phyloP scores from a whole-genome alignment of 2,797 vertebrate species.

The Rhynchotus rufescens region DNA sequence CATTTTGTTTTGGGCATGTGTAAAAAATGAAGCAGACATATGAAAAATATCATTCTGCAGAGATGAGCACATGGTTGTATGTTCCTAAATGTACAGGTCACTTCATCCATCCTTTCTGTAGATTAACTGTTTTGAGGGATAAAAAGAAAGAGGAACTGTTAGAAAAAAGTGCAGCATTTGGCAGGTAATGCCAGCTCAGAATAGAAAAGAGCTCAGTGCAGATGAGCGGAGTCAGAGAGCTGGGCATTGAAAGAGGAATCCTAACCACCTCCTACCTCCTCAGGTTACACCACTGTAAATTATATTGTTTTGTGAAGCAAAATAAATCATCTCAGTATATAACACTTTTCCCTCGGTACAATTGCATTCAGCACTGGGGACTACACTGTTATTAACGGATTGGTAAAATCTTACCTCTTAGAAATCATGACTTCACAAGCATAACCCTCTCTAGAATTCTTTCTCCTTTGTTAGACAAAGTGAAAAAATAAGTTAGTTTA shows the following conservation, averaged over 20 bases:
- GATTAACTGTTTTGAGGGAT: neutral
- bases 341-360: neutral
- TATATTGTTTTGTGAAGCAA: neutral
- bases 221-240: neutral
- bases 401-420: neutral
- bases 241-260: neutral
- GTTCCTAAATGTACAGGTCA: rapidly evolving
- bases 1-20: rapidly evolving
- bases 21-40: neutral
- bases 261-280: neutral
- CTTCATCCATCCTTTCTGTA: neutral
- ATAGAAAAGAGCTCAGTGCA: neutral
- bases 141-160: neutral
- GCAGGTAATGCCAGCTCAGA: neutral
- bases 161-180: neutral
- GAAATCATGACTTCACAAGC: neutral
- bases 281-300: neutral
- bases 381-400: neutral
- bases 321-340: neutral
- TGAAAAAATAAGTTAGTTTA: neutral
- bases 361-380: neutral
- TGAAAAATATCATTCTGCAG: neutral
- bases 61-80: rapidly evolving
- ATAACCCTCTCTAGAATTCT: neutral
- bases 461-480: neutral